Evolutionary conservation across 2,888 invertebrate species (phyloP), one percentile per base, ranked within the genome.

Genomic region (Chloromyia formosa): DNA sequence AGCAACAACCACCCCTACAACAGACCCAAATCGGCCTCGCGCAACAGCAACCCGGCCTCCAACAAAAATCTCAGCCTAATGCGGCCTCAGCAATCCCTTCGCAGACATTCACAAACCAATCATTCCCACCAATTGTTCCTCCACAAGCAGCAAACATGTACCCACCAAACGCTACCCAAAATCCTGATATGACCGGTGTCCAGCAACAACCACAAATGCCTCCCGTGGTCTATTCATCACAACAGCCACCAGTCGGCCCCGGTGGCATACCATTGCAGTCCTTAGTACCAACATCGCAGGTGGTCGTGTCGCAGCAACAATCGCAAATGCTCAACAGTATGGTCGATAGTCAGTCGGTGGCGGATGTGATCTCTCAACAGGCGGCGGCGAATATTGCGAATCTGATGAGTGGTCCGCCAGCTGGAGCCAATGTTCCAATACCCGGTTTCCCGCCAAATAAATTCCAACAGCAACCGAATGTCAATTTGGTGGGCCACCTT

Each of bases 41-140:
- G 27, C 27, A 35, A 35, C 27, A n/a, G n/a, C 74, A 71, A 53
- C 71, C 74, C 14, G 74, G 74, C 20, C 40, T 66, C 56, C 76
- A 74, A 40, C 79, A 78, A 58, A 66, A 79, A 71, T 54, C 54
- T 18, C 75, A 75, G 56, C 61, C 27, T 53, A 4, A 18, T 10
- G 16, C 79, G 61, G 75, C 81, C 27, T 82, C 85, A 74, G 84
- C 88, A 74, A 94, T 95, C 81, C 93, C 93, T 23, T 90, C 92
- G 35, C 94, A 94, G 85, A 94, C 94, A 60, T 95, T 93, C 84
- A 94, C 94, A 74, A 95, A 95, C 85, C 94, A 94, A 83, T 92
- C 90, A 82, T 94, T 91, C 83, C 87, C 89, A 77, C 86, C 86
- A 58, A 75, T 80, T 58, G 82, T 83, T 72, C 81, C 80, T 58